These are phyloP conservation scores for Apamea epomidion DNA, from an alignment of 2,888 invertebrate species.

Conservation along the genomic window DNA sequence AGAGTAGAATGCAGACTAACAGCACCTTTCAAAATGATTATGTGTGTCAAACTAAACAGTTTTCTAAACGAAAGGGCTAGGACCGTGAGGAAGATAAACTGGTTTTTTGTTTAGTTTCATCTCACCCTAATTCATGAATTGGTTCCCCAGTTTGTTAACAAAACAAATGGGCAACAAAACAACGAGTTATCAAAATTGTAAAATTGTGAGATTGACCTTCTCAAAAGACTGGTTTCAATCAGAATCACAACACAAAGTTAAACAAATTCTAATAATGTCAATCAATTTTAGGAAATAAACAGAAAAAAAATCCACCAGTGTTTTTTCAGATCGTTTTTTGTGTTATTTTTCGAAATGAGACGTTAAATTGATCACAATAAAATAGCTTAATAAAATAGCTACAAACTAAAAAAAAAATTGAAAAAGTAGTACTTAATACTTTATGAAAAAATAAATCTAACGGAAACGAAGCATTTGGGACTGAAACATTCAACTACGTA, in stretches of 20 bases:
- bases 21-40: neutral
- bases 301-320: neutral
- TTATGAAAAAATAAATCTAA: neutral
- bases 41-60: neutral
- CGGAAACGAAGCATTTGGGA: no score
- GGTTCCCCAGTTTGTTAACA: neutral
- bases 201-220: neutral
- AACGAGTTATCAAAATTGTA: neutral
- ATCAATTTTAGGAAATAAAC: neutral
- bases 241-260: neutral
- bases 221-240: neutral
- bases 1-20: neutral
- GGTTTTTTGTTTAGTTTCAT: constrained; percentile 3
- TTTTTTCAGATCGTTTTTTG: neutral
- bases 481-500: neutral
- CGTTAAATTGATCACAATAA: neutral
- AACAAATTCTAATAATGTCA: neutral
- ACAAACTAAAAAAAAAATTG: neutral
- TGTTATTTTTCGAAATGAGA: neutral
- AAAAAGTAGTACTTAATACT: neutral
- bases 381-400: neutral
- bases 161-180: neutral
- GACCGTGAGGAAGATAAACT: neutral
- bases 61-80: neutral
- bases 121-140: constrained; percentile 2